Conservation (phyloP, 1,140 invertebrate genomes). For the Acromyrmex heyeri region DNA sequence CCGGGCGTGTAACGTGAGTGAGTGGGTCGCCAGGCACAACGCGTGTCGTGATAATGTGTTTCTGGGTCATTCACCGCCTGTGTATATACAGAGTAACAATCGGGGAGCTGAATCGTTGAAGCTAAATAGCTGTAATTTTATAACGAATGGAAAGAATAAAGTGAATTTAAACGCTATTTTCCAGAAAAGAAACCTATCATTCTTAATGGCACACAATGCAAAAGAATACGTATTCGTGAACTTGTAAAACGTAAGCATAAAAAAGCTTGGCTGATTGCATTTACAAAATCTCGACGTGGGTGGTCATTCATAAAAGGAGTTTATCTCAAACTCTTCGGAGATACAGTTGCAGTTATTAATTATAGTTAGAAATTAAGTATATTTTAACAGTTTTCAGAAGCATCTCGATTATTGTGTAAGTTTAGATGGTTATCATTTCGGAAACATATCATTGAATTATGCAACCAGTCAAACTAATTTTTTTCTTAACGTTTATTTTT, state of each 20-base stretch:
- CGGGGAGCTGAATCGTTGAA: neutral
- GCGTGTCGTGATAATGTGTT: conserved; percentile 78
- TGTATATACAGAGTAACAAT: conserved; percentile 27
- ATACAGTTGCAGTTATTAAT: conserved; percentile 16
- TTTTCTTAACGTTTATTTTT: neutral
- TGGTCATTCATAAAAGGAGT: neutral
- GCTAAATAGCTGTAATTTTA: neutral
- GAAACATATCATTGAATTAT: neutral
- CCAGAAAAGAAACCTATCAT: neutral
- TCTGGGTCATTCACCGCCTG: conserved; percentile 78
- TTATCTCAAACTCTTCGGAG: conserved; percentile 1
- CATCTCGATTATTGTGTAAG: neutral
- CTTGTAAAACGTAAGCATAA: neutral
- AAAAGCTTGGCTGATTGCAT: neutral
- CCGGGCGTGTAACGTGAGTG: conserved; percentile 80
- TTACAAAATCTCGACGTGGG: neutral
- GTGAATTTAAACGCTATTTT: neutral
- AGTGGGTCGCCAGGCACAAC: conserved; percentile 77
- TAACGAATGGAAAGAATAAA: neutral
- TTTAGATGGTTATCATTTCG: neutral
- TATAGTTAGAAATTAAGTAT: neutral
- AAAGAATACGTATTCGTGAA: neutral
- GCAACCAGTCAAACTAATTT: neutral
- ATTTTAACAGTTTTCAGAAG: conserved; percentile 5
- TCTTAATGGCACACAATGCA: neutral